Base-by-base conservation (phyloP, 2,888 invertebrate species). In the Melieria picta region DNA sequence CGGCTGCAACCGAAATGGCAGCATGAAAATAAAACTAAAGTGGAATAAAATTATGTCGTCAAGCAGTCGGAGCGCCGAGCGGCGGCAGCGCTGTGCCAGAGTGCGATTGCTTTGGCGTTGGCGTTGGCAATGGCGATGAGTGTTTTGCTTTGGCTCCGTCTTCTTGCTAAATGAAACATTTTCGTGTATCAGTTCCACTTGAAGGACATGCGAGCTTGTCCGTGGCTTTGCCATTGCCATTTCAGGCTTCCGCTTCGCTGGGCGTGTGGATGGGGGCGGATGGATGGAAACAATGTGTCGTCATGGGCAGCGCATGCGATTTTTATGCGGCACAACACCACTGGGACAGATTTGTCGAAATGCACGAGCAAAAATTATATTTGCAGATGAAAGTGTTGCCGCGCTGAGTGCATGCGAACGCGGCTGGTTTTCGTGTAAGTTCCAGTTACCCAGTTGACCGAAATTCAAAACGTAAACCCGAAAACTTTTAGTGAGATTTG, bases 1-100 rank as follows among this genome's bases (percentile, higher is more conserved):
- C 30, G 45, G 45, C 52, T 16, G 11, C 30, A 10, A 11, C 16
- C 46, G 60, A 46, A 67, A 67, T 58, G 13, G 10, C 42, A 56
- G 52, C 61, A 64, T 63, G 67, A 70, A 55, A 71, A 55, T 71
- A 72, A 74, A 73, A 66, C 65, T 69, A 58, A 70, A 72, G 72
- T 65, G 72, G 72, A 69, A 75, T 75, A 73, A 75, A 75, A 75
- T 73, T 73, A 73, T 70, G 75, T 70, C 57, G 69, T 52, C 69
- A 69, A 69, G 72, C 69, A 63, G 69, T 48, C 50, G 47, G 56
- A 56, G 62, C 47, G n/a, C n/a, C n/a, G n/a, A n/a, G n/a, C n/a
- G n/a, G n/a, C n/a, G n/a, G n/a, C n/a, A n/a, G n/a, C n/a, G 30
- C 58, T 66, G 48, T 50, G 56, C 50, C 65, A 48, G 45, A 60